These are phyloP conservation scores for Edolisoma coerulescens DNA, from an alignment of 2,113 vertebrate species.

Conservation along the genomic window DNA sequence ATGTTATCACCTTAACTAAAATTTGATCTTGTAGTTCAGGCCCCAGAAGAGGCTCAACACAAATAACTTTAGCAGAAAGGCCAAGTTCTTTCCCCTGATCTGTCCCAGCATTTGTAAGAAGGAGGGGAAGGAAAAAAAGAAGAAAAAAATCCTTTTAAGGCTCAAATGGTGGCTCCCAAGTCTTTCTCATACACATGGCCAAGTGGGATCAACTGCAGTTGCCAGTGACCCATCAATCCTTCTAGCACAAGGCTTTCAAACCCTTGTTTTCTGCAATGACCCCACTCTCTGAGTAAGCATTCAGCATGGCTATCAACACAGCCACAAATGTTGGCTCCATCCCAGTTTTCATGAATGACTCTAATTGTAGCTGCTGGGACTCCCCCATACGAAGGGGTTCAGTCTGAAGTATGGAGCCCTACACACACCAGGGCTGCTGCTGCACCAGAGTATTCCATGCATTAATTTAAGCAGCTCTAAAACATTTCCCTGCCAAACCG, in stretches of 20 bases:
- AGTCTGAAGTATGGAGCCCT: not conserved
- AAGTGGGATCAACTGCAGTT: not conserved
- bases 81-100: not conserved
- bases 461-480: not conserved
- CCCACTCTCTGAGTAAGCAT: not conserved
- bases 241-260: not conserved
- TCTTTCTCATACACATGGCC: not conserved
- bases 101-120: not conserved
- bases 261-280: not conserved
- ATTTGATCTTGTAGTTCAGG: conserved; percentile 23
- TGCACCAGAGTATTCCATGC: not conserved
- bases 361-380: not conserved
- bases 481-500: not conserved
- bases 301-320: not conserved
- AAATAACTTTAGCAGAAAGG: conserved; percentile 20
- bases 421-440: not conserved
- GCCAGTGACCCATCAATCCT: not conserved
- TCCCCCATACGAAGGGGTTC: accelerated
- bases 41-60: not conserved
- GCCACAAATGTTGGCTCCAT: not conserved
- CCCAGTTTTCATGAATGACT: not conserved
- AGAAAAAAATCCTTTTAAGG: not conserved
- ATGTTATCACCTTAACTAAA: conserved; percentile 40
- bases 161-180: not conserved
- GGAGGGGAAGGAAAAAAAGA: accelerated